Conservation (phyloP, 2,888 invertebrate species). For the Nasonia oneida region DNA sequence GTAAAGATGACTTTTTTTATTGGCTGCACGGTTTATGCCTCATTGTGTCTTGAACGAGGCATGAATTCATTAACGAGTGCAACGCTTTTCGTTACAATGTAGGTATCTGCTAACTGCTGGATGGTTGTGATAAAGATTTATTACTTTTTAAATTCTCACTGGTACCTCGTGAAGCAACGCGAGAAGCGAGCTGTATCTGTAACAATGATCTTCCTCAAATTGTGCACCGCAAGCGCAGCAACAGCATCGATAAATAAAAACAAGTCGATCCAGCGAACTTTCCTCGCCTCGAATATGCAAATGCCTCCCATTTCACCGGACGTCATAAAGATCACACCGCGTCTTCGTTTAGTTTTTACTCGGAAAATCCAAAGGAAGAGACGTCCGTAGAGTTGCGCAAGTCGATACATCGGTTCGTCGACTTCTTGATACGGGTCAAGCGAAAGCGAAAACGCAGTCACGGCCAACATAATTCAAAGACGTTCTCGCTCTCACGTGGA, state of each 20-base stretch:
- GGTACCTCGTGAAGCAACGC: not conserved
- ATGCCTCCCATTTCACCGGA: constrained; percentile 14
- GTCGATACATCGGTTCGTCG: constrained; percentile 2
- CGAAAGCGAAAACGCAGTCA: constrained; percentile 25
- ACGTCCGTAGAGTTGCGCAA: not conserved
- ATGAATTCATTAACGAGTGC: not conserved
- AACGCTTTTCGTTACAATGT: not conserved
- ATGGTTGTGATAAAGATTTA: not conserved
- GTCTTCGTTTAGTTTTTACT: not conserved
- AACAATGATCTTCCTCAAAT: constrained; percentile 1
- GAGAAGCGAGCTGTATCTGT: too few relatives aligned
- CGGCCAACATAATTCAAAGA: constrained; percentile 27
- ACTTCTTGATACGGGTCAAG: constrained; percentile 1
- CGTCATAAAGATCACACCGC: not conserved
- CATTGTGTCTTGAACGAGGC: not conserved
- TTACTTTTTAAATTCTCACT: constrained; percentile 14
- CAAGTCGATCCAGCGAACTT: not conserved
- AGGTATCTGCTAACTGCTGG: not conserved
- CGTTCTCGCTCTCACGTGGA: not conserved
- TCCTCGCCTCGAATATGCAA: constrained; percentile 8
- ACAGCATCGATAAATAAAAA: constrained; percentile 9
- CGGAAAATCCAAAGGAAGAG: constrained; percentile 41
- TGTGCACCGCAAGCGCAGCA: not conserved
- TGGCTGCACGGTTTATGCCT: constrained; percentile 1
- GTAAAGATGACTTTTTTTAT: constrained; percentile 6